Percentiles rank a stretch among this genome's conserved stretches.
These are phyloP conservation scores for Salvelinus namaycush DNA, from an alignment of 2,113 vertebrate genomes.

Conservation along the genomic window DNA sequence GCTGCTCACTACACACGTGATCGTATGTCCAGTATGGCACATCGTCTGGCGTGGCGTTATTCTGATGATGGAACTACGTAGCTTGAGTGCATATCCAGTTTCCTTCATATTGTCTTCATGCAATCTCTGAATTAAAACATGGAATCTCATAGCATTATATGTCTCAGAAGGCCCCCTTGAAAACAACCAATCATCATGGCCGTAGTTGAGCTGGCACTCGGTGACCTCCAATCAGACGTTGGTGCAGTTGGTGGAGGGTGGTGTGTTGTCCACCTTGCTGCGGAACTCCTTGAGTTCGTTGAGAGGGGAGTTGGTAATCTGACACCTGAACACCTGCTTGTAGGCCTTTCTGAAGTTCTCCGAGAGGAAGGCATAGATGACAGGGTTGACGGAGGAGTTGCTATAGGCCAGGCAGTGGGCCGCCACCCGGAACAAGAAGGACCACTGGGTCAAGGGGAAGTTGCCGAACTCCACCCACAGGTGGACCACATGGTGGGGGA, in stretches of 20 bases:
- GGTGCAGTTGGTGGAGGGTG: slow-evolving; percentile 89
- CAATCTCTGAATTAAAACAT: too few relatives aligned
- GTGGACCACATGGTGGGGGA: slow-evolving; percentile 91
- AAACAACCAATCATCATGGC: background rate
- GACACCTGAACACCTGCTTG: slow-evolving; percentile 93
- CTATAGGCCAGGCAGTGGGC: slow-evolving; percentile 97
- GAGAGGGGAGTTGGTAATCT: slow-evolving; percentile 67
- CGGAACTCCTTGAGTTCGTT: slow-evolving; percentile 80
- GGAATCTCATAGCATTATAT: background rate
- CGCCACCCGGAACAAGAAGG: slow-evolving; percentile 86
- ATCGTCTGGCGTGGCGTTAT: background rate
- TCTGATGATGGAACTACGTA: background rate
- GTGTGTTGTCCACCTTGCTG: slow-evolving; percentile 84
- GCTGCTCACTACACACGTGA: background rate
- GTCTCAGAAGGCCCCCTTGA: background rate
- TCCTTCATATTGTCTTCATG: background rate
- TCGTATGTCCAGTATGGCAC: background rate
- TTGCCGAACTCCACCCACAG: slow-evolving; percentile 94
- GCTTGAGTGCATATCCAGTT: background rate
- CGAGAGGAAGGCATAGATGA: slow-evolving; percentile 95
- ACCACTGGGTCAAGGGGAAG: slow-evolving; percentile 93
- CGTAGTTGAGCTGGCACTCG: background rate
- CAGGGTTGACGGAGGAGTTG: slow-evolving; percentile 96
- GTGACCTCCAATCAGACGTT: slow-evolving; percentile 77
- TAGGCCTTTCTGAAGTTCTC: slow-evolving; percentile 98